These are phyloP conservation scores for Crocidura indochinensis DNA, from an alignment of 2,797 vertebrate genomes.

Conservation along the genomic window DNA sequence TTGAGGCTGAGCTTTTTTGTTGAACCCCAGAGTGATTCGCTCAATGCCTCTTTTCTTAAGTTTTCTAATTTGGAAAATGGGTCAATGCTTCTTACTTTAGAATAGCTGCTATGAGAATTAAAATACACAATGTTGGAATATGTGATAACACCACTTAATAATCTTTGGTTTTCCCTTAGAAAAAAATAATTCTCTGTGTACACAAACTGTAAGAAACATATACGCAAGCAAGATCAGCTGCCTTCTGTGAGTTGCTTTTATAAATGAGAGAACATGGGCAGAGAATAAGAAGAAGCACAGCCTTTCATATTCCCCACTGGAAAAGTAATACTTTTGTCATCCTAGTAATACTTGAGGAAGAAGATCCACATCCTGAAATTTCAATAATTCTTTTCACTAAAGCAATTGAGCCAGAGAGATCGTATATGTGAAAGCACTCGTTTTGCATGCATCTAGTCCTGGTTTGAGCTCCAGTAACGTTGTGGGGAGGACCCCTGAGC, in stretches of 20 bases:
- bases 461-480: too few species aligned
- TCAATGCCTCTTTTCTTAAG: neutral
- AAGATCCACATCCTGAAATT: conserved; percentile 27
- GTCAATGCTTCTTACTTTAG: neutral
- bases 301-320: neutral
- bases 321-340: conserved; percentile 38
- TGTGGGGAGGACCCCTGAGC: too few species aligned
- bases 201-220: conserved; percentile 15
- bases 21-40: conserved; percentile 9
- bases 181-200: conserved; percentile 36
- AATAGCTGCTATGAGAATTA: neutral
- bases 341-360: conserved; percentile 2
- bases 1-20: neutral
- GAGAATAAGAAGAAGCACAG: neutral
- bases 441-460: too few species aligned
- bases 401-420: neutral
- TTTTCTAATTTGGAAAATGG: conserved; percentile 61
- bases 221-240: neutral
- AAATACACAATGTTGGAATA: neutral
- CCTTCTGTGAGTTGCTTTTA: conserved; percentile 31
- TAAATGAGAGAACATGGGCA: neutral
- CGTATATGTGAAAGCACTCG: too few species aligned
- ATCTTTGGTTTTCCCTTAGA: conserved; percentile 42
- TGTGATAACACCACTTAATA: neutral
- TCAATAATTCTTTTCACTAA: neutral